A percentile compares a stretch with the other conserved stretches of the same genome.
Evolutionary conservation across 2,113 vertebrate genomes (phyloP).

Genomic region (Haplochromis burtoni): DNA sequence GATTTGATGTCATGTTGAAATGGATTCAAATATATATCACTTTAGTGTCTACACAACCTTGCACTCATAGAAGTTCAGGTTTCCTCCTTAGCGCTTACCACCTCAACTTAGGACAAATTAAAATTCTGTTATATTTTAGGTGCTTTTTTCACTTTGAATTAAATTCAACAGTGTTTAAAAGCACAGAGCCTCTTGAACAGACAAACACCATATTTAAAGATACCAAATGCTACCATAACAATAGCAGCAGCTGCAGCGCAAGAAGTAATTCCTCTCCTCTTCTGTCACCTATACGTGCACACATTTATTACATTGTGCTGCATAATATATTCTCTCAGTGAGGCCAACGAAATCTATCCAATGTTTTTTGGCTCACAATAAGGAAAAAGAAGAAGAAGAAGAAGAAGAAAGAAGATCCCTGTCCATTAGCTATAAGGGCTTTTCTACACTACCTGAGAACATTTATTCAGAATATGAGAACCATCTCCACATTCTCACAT

Average conservation of each 20-base stretch:
- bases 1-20: background rate
- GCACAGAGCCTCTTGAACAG: background rate
- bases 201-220: background rate
- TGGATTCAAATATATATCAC: background rate
- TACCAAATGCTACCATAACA: background rate
- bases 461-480: background rate
- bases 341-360: background rate
- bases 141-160: background rate
- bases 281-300: background rate
- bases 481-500: background rate
- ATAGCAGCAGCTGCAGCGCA: accelerated
- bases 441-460: background rate
- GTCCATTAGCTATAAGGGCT: accelerated
- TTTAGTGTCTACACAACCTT: accelerated
- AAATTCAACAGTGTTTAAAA: background rate
- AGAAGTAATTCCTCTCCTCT: background rate
- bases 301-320: background rate
- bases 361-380: accelerated
- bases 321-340: background rate
- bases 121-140: background rate
- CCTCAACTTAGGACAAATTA: accelerated
- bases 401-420: background rate
- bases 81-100: background rate
- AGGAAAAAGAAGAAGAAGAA: background rate
- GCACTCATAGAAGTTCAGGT: background rate